Evolutionary conservation across 2,888 invertebrate species (phyloP), one percentile per base, ranked within the genome.

Genomic region (Gryllus longicercus): DNA sequence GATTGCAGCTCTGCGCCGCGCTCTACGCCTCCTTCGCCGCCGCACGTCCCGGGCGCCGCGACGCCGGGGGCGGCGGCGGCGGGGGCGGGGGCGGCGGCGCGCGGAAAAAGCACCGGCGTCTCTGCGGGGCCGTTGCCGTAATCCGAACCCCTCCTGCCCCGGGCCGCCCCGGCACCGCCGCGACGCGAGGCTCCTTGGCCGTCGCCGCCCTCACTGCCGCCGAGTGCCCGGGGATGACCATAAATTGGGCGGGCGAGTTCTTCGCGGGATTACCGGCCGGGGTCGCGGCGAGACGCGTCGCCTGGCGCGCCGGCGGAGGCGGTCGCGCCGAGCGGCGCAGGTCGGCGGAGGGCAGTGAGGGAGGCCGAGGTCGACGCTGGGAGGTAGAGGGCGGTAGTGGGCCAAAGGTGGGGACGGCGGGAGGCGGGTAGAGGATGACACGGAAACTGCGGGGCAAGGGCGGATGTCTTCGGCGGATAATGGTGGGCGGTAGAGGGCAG

Each of bases 81-180:
- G 14, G 12, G 63, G 63, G 63, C 16, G 16, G n/a, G 0, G 16
- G 14, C 63, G 12, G 51, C 51, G 51, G 18, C 3, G 10, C 63
- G 14, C 63, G 16, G 63, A 63, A 63, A n/a, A 63, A 63, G 63
- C 50, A n/a, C 77, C 77, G 49, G 77, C 50, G 78, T 78, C 78
- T 78, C 75, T 5, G 38, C 74, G 80, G 80, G 75, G 80, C 38
- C 80, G 76, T 78, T 51, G 21, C 74, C 78, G 78, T 78, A 76
- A 78, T 78, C 75, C 75, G 18, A 49, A 18, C 49, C 10, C 16
- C n/a, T 18, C 16, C 63, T n/a, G 16, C 63, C n/a, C n/a, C 63
- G n/a, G 16, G 16, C 63, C 16, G 16, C 3, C 11, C 51, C 51
- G 51, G 16, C 16, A n/a, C 14, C 16, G 63, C 63, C 16, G 16